Percentiles rank a stretch among this genome's conserved stretches.
phyloP scores from a whole-genome alignment of 2,113 vertebrate genomes.

The Deroptyus accipitrinus region DNA sequence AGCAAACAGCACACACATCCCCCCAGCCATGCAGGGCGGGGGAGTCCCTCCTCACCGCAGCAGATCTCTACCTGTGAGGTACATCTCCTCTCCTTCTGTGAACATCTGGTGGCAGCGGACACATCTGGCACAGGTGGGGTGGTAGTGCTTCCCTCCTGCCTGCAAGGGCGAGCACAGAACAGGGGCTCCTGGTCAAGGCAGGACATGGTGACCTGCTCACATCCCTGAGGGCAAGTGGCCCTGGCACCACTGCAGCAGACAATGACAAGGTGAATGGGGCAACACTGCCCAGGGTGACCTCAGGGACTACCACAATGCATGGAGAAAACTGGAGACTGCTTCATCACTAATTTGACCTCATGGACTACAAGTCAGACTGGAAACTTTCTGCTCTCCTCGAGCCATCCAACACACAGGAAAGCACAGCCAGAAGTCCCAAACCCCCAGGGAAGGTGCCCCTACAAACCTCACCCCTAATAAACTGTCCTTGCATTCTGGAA shows the following conservation, averaged over 20 bases:
- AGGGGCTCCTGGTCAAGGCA: not conserved
- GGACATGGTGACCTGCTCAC: not conserved
- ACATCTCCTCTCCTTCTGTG: conserved; percentile 98
- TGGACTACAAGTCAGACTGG: rapidly evolving
- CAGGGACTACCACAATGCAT: rapidly evolving
- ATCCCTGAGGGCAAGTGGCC: not conserved
- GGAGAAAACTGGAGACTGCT: not conserved
- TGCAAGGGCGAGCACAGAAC: conserved; percentile 33
- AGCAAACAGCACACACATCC: not conserved
- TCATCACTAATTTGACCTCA: not conserved
- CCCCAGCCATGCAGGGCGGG: rapidly evolving
- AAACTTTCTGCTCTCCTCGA: not conserved
- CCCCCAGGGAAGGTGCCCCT: not conserved
- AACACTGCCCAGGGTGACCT: not conserved
- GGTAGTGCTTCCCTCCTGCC: conserved; percentile 98
- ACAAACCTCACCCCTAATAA: not conserved
- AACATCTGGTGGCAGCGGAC: conserved; percentile 97
- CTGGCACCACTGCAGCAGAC: not conserved
- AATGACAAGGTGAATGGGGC: not conserved
- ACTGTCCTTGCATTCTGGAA: not conserved
- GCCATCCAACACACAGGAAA: not conserved
- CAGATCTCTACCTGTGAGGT: conserved; percentile 86
- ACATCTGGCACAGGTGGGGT: conserved; percentile 94
- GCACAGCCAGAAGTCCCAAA: not conserved
- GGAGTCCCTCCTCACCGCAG: rapidly evolving